phyloP scores from a whole-genome alignment of 2,113 vertebrate species.

The Capreolus pygargus region DNA sequence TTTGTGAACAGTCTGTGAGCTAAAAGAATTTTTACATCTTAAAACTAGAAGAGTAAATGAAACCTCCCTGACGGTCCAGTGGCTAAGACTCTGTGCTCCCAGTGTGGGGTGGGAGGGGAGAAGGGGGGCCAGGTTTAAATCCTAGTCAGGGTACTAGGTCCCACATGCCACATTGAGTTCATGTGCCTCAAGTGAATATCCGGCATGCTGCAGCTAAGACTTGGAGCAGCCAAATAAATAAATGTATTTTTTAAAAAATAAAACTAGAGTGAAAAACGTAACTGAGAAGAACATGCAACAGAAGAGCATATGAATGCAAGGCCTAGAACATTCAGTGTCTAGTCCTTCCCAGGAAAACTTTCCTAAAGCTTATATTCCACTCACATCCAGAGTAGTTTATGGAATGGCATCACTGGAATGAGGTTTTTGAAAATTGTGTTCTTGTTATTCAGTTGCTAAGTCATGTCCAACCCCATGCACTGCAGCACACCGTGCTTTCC shows the following conservation, averaged over 20 bases:
- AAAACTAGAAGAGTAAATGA: neutral
- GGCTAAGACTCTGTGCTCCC: neutral
- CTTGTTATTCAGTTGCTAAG: neutral
- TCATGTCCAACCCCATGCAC: neutral
- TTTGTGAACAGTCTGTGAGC: neutral
- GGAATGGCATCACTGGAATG: neutral
- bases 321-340: neutral
- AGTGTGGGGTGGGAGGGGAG: too few species aligned
- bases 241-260: neutral
- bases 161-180: neutral
- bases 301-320: neutral
- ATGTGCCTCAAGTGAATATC: neutral
- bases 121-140: neutral
- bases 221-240: neutral
- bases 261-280: neutral
- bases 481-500: neutral
- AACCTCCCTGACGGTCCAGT: neutral
- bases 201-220: neutral
- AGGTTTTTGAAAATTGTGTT: neutral
- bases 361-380: neutral
- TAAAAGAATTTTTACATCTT: neutral
- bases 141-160: neutral
- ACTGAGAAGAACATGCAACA: neutral
- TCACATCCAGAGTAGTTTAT: neutral
- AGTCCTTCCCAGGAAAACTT: neutral